Evolutionary conservation across 2,113 vertebrate genomes (phyloP), one percentile per base, ranked within the genome.

Genomic region (Riparia riparia): DNA sequence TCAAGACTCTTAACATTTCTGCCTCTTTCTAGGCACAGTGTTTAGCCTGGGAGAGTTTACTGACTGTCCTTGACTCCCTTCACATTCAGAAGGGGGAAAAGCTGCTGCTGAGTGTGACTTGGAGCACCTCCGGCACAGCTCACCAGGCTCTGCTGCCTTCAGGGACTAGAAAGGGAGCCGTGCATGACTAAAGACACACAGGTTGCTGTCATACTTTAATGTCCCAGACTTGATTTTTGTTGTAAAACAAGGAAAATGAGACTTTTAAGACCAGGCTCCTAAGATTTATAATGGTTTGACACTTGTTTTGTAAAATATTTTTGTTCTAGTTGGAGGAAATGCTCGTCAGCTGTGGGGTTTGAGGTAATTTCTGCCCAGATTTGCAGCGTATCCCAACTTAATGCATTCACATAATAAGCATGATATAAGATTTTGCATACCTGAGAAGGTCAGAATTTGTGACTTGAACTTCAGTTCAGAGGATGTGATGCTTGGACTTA

Each of bases 241-340:
- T 83, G 34, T 26, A 72, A 50, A 91, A 42, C 24, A 39, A 83
- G 44, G 39, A 81, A 66, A 7, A 12, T 21, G 13, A 66, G 25
- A 17, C 41, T 63, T 65, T 50, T 18, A 82, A 87, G 34, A 76
- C 4, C 12, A 32, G 25, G 3, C 13, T 82, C 9, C 10, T n/a
- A 44, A 41, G 8, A 49, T 82, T 79, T 42, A 3, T 80, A 54
- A 22, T 1, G 4, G 20, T 49, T 58, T 0, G 0, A 39, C 20
- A 9, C 32, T 73, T 76, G n/a, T 22, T 58, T 77, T 63, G 10
- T 69, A 22, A 63, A 39, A 21, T 25, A 17, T 20, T 47, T 69
- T 60, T 56, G n/a, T 68, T 26, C 14, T 37, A 14, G 5, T n/a
- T 54, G 47, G n/a, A 76, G 56, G 42, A 82, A 47, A 12, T 65